Evolutionary conservation across 2,888 invertebrate species (phyloP).

Genomic region (Poecilus cupreus): DNA sequence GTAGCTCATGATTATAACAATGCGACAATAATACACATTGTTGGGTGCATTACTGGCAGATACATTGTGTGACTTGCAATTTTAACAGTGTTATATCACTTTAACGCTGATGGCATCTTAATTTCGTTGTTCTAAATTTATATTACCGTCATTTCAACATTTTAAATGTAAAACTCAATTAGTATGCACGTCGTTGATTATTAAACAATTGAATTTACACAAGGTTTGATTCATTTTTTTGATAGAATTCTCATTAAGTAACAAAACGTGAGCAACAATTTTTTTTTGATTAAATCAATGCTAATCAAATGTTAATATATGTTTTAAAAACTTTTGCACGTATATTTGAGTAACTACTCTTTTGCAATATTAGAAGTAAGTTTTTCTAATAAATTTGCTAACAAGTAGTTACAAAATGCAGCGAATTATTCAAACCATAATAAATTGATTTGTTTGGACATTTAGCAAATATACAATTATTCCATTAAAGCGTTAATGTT

Average conservation of each 20-base stretch:
- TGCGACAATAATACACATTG: slow-evolving; percentile 19
- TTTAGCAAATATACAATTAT: not conserved
- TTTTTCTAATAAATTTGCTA: slow-evolving; percentile 5
- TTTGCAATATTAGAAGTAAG: not conserved
- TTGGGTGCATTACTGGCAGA: not conserved
- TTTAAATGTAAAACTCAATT: not conserved
- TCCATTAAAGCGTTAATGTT: not conserved
- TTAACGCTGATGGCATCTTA: not conserved
- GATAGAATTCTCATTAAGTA: slow-evolving; percentile 5
- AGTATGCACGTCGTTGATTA: not conserved
- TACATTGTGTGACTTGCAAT: slow-evolving; percentile 12
- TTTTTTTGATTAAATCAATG: slow-evolving; percentile 16
- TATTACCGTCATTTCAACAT: not conserved
- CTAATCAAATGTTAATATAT: slow-evolving; percentile 11
- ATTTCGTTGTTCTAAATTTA: not conserved
- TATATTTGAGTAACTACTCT: slow-evolving; percentile 20
- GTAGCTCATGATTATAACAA: slow-evolving; percentile 43
- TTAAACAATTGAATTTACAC: slow-evolving; percentile 5
- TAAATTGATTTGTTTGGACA: not conserved
- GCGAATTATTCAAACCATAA: not conserved
- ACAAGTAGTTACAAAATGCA: slow-evolving; percentile 6
- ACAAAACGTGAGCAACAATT: not conserved
- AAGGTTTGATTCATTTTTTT: not conserved
- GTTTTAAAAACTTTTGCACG: slow-evolving; percentile 6
- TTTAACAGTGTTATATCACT: not conserved